phyloP scores from a whole-genome alignment of 1,140 invertebrate genomes.

The Camponotus pennsylvanicus region DNA sequence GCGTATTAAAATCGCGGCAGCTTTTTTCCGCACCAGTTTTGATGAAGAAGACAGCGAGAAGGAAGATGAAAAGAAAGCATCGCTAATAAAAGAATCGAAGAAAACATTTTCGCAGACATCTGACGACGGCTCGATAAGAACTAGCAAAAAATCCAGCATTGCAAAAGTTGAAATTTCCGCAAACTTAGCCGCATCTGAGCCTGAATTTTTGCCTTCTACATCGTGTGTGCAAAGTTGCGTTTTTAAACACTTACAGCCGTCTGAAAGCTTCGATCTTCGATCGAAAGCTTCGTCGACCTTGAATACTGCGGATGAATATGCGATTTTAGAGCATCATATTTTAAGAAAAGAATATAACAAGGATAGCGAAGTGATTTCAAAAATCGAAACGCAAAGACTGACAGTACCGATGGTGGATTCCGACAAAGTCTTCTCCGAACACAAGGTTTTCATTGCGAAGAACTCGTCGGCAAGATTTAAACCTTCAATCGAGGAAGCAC shows the following conservation, averaged over 20 bases:
- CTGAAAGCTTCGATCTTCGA: background rate
- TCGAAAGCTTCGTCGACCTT: background rate
- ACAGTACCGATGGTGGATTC: background rate
- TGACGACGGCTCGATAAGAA: background rate
- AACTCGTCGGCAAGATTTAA: background rate
- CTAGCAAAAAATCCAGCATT: background rate
- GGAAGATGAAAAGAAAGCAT: conserved; percentile 42
- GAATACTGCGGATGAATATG: background rate
- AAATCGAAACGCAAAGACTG: background rate
- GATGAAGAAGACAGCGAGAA: conserved; percentile 77
- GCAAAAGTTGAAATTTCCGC: background rate
- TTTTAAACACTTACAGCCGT: background rate
- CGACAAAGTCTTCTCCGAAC: background rate
- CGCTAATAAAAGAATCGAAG: conserved; percentile 29
- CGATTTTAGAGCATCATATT: background rate
- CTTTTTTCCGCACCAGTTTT: conserved; percentile 77
- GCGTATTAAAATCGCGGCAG: conserved; percentile 68
- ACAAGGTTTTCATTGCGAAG: background rate
- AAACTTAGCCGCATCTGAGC: background rate
- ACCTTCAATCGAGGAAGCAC: background rate
- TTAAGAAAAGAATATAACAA: background rate
- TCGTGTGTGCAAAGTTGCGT: background rate
- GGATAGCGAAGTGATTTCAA: background rate
- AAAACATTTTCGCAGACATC: background rate
- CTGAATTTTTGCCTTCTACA: background rate